Evolutionary conservation across 2,797 vertebrate species (phyloP).

Genomic region (Fistularia commersonii): DNA sequence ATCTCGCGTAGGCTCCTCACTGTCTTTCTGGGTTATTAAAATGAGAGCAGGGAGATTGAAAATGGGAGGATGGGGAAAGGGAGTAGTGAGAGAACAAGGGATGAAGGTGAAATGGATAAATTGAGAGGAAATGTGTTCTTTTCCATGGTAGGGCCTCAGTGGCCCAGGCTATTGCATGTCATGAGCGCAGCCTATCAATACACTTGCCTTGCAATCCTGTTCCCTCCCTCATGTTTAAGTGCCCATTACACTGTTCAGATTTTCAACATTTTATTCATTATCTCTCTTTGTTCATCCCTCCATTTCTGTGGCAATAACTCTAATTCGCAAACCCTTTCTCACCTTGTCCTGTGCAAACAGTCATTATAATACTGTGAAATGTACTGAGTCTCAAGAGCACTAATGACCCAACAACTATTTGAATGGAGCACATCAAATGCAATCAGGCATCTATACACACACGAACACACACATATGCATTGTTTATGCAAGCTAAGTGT

Average conservation of each 20-base stretch:
- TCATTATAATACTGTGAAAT: constrained; percentile 65
- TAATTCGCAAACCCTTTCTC: constrained; percentile 33
- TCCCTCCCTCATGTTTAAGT: constrained; percentile 17
- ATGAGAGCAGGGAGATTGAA: constrained; percentile 74
- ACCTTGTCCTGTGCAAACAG: constrained; percentile 61
- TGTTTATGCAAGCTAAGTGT: constrained; percentile 29
- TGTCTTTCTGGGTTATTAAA: constrained; percentile 81
- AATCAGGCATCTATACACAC: constrained; percentile 6
- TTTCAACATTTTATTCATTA: constrained; percentile 6
- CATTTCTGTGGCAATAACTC: constrained; percentile 34
- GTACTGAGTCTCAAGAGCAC: constrained; percentile 64
- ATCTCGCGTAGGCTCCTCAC: constrained; percentile 68
- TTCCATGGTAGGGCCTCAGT: constrained; percentile 23
- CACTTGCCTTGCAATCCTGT: background rate
- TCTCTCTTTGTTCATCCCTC: constrained; percentile 29
- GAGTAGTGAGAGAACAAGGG: constrained; percentile 4
- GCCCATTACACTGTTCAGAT: constrained; percentile 18
- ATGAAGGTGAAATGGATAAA: constrained; percentile 26
- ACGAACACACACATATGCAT: constrained; percentile 5
- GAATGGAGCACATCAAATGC: constrained; percentile 36
- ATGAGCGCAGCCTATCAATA: constrained; percentile 29
- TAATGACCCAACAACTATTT: constrained; percentile 67
- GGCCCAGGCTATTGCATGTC: constrained; percentile 19
- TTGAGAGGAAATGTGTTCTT: constrained; percentile 33
- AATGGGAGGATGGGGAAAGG: constrained; percentile 46